Conservation (phyloP, 2,113 vertebrate species). For the Xiphophorus hellerii region DNA sequence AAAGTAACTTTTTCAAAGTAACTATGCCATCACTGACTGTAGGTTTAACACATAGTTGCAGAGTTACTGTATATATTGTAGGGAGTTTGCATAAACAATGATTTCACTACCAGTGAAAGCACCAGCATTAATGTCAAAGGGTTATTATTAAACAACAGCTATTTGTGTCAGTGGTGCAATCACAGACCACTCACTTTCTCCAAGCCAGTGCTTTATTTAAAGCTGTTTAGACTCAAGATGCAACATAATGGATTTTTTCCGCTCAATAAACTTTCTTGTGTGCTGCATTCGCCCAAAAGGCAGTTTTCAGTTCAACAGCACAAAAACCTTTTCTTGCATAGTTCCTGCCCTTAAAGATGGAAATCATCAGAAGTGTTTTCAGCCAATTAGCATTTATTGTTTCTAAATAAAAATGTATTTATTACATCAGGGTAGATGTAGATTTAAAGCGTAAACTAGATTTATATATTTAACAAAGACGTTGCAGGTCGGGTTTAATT, state of each 20-base stretch:
- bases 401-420: background rate
- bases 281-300: background rate
- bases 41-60: background rate
- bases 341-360: background rate
- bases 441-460: too few species aligned
- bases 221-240: slow-evolving; percentile 24
- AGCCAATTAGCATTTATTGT: background rate
- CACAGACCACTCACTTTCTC: slow-evolving; percentile 37
- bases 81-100: slow-evolving; percentile 31
- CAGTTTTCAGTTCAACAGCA: slow-evolving; percentile 3
- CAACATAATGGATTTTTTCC: slow-evolving; percentile 4
- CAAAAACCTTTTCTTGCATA: slow-evolving; percentile 8
- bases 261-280: slow-evolving; percentile 9
- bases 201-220: slow-evolving; percentile 15
- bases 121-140: slow-evolving; percentile 20
- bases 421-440: background rate
- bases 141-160: slow-evolving; percentile 20
- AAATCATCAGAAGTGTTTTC: background rate
- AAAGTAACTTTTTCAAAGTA: too few species aligned
- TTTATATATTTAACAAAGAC: too few species aligned
- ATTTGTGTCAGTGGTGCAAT: slow-evolving; percentile 37
- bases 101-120: slow-evolving; percentile 27
- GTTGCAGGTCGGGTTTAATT: too few species aligned
- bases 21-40: background rate
- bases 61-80: slow-evolving; percentile 6